Evolutionary conservation across 2,113 vertebrate species (phyloP), one percentile per base, ranked within the genome.

Genomic region (Cebus imitator): DNA sequence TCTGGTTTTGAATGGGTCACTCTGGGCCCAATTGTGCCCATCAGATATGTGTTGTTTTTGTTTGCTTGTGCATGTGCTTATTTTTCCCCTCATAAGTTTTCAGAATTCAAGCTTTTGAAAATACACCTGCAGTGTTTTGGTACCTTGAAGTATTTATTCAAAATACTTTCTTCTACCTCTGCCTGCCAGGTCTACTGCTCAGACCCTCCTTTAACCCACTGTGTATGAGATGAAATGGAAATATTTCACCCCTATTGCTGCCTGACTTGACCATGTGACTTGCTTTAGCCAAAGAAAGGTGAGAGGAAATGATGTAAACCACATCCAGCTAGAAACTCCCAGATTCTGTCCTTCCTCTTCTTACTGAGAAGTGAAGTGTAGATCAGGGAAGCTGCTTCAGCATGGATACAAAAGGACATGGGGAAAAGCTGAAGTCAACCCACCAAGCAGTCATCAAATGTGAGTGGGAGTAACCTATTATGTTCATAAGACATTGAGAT

Each of bases 301-400:
- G 57, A 87, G 18, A 40, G 10, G 21, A 73, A 81, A 45, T 48
- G 37, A 37, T 3, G 0, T 35, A 32, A 52, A 43, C 25, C 66
- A 12, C 2, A 27, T n/a, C 48, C 7, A 1, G 25, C 35, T 12
- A 4, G 25, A 48, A 40, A 20, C 2, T 61, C 8, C 13, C 3
- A n/a, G 40, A 70, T 37, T 35, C 40, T 50, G 18, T 23, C 40
- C 25, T n/a, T 55, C 30, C 21, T 78, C 17, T 50, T 40, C 57
- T 43, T 16, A 35, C 58, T 43, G 58, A 70, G 16, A 55, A 9
- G 17, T 27, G 14, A 17, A 35, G 23, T 76, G 40, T 76, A 14
- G 17, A 12, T 78, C 5, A 32, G 37, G 2, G 27, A 25, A 43
- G 35, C 12, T 68, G 1, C 48, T 66, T 14, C 17, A 5, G 50